Conservation (phyloP, 2,113 vertebrate species). For the Siniperca chuatsi region DNA sequence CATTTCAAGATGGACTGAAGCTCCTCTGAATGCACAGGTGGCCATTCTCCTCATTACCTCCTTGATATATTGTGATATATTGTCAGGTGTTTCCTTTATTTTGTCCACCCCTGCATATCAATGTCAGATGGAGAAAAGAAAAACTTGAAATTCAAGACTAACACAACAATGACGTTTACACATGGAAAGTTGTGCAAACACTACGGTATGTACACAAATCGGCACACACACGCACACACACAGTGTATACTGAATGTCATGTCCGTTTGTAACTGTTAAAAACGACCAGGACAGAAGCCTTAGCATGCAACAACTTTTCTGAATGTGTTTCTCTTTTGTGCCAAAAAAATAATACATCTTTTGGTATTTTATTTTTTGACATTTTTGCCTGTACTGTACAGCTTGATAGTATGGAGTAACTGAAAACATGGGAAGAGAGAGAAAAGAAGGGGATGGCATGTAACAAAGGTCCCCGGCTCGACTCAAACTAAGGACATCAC, state of each 20-base stretch:
- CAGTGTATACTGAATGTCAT: background rate
- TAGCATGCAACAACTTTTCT: background rate
- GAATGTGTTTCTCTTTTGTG: background rate
- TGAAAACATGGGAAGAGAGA: background rate
- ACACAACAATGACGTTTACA: slow-evolving; percentile 15
- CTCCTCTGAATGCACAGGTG: background rate
- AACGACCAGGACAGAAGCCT: background rate
- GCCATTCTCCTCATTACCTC: background rate
- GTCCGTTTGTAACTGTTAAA: background rate
- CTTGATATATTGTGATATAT: background rate
- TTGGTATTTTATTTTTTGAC: background rate
- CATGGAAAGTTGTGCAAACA: slow-evolving; percentile 11
- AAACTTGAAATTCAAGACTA: background rate
- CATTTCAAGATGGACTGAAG: background rate
- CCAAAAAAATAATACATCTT: background rate
- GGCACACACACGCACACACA: background rate
- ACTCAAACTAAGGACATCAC: background rate
- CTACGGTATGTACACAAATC: background rate
- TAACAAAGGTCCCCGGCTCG: background rate
- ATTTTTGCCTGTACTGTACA: background rate
- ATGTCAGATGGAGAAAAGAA: background rate
- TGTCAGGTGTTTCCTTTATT: background rate
- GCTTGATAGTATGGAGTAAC: background rate
- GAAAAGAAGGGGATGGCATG: background rate
- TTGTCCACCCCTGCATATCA: background rate